Evolutionary conservation across 2,797 vertebrate species (phyloP).

Genomic region (Phaenicophaeus curvirostris): DNA sequence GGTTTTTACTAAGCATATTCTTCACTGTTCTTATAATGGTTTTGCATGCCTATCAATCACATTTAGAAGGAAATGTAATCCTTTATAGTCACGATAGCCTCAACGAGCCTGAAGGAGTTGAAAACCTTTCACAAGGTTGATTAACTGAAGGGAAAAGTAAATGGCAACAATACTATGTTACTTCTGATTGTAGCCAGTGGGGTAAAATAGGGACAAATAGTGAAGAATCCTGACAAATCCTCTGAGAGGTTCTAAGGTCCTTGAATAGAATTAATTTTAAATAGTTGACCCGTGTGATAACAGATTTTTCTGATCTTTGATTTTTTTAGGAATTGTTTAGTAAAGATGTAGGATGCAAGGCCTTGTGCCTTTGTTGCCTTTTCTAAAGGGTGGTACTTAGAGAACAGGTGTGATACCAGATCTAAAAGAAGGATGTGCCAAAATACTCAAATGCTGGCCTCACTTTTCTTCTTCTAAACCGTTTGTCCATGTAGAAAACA

Average conservation of each 20-base stretch:
- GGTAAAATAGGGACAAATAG: not conserved
- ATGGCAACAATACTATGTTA: not conserved
- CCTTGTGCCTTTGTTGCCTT: not conserved
- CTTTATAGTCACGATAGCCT: not conserved
- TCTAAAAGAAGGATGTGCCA: not conserved
- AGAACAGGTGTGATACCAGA: not conserved
- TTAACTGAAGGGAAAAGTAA: not conserved
- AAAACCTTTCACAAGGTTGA: not conserved
- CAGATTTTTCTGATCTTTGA: not conserved
- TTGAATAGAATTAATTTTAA: not conserved
- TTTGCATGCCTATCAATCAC: slow-evolving; percentile 11
- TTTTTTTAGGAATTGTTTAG: not conserved
- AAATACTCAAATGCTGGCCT: not conserved
- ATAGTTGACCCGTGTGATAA: not conserved
- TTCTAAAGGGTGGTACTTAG: not conserved
- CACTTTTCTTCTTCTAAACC: not conserved
- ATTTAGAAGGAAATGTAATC: not conserved
- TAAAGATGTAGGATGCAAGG: not conserved
- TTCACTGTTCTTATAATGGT: not conserved
- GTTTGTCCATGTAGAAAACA: not conserved
- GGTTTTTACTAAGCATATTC: not conserved
- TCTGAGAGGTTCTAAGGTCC: not conserved
- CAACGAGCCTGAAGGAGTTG: not conserved
- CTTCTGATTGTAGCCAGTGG: not conserved
- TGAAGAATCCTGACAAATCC: not conserved